Evolutionary conservation across 2,113 vertebrate species (phyloP).

Genomic region (Peromyscus californicus): DNA sequence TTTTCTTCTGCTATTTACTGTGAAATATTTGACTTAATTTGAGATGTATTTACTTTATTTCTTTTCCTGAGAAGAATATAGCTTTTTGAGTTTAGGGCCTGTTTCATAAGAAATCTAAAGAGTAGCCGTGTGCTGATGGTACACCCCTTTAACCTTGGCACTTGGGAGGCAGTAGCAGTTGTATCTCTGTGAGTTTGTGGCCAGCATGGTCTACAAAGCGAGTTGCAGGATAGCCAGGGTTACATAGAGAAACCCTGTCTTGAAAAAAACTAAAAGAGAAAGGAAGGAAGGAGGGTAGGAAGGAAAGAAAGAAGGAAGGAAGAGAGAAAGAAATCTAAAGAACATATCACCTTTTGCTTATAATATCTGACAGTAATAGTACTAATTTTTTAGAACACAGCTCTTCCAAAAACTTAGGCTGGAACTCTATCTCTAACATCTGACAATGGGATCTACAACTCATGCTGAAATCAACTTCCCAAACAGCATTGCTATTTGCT

Average conservation of each 20-base stretch:
- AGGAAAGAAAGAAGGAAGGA: too few species aligned
- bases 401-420: not conserved
- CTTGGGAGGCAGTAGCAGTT: too few species aligned
- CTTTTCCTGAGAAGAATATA: conserved; percentile 11
- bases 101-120: conserved; percentile 50
- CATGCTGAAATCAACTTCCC: not conserved
- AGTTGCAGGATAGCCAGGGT: too few species aligned
- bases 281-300: too few species aligned
- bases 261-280: too few species aligned
- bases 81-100: not conserved
- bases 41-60: conserved; percentile 25
- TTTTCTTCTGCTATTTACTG: not conserved
- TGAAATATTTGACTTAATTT: conserved; percentile 10
- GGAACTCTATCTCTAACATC: not conserved
- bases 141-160: too few species aligned
- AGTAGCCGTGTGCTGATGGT: not conserved
- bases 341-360: not conserved
- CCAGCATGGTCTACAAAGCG: too few species aligned
- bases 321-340: conserved; percentile 38
- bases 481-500: not conserved
- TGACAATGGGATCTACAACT: not conserved
- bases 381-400: not conserved
- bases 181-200: too few species aligned
- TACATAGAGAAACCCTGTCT: too few species aligned
- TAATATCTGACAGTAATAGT: not conserved